Percentiles rank a stretch among this genome's conserved stretches.
Conservation (phyloP, 2,113 vertebrate species). For the Desmodus rotundus region DNA sequence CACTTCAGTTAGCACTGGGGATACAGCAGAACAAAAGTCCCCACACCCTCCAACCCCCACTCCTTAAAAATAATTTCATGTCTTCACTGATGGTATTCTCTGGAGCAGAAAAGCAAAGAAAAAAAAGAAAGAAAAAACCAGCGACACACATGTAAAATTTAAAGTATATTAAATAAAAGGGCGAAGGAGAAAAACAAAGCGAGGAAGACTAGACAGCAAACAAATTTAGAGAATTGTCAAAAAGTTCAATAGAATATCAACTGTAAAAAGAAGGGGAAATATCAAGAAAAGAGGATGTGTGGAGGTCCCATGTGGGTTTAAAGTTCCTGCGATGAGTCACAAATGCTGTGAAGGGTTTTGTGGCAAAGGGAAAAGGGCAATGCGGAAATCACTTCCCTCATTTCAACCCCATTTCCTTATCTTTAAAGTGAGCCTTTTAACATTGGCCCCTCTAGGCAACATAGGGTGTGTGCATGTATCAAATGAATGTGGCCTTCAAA, state of each 20-base stretch:
- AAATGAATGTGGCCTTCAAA: not conserved
- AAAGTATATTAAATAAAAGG: not conserved
- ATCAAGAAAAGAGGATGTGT: slow-evolving; percentile 18
- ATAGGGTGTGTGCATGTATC: not conserved
- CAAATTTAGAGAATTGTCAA: not conserved
- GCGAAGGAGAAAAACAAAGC: not conserved
- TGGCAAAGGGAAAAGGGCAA: not conserved
- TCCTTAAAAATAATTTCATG: not conserved
- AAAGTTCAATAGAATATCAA: not conserved
- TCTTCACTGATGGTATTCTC: not conserved
- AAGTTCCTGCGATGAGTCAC: slow-evolving; percentile 35
- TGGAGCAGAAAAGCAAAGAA: not conserved
- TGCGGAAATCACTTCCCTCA: not conserved
- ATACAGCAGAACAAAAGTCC: not conserved
- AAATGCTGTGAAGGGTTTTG: not conserved
- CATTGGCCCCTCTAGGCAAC: not conserved
- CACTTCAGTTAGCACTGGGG: not conserved
- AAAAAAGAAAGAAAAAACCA: not conserved
- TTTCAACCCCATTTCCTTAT: slow-evolving; percentile 30
- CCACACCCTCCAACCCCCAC: rapidly evolving
- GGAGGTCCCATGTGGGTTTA: not conserved
- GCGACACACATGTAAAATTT: not conserved
- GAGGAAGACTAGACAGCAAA: not conserved
- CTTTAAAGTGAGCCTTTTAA: not conserved
- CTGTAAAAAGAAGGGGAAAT: not conserved